Evolutionary conservation across 2,797 vertebrate genomes (phyloP), one percentile per base, ranked within the genome.

Genomic region (Micrastur ruficollis): DNA sequence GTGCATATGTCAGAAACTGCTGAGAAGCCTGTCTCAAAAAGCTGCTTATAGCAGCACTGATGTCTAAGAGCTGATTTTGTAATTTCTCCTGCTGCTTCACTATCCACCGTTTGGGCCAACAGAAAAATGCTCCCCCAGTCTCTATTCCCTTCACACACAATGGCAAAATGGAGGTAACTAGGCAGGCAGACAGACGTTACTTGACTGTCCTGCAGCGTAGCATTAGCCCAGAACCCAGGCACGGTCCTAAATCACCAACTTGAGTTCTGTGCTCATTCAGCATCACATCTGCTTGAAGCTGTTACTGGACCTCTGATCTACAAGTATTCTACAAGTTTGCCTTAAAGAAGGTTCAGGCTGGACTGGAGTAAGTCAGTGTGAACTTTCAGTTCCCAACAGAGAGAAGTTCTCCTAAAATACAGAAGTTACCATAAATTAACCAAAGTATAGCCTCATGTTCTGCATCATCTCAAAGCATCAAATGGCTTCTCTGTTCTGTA

Each of bases 141-240:
- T 11, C 47, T 13, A 0, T 31, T 40, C 17, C 38, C 42, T 52
- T 56, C 40, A 7, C 11, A 5, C 22, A 4, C 5, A 1, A 1
- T 5, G 49, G 31, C 23, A 16, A 32, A 17, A 2, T 0, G 25
- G 70, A 15, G 44, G 32, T 13, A 10, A 17, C 7, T 1, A 1
- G 61, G 5, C 20, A 65, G 11, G 29, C 12, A 3, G 25, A 25
- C 36, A 29, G 56, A 26, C 14, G 0, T 9, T 3, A 13, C 25
- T 5, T 8, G 21, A 14, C 40, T 3, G 56, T 12, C 5, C 21
- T 3, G 59, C 50, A 16, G 11, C 0, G 20, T 2, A 19, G 42
- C 23, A 2, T 23, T 19, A 74, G 56, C 80, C 71, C 75, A 21
- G 55, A 55, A 4, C 25, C 40, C 80, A 31, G 32, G 32, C 65